These are phyloP conservation scores for Campylorhamphus procurvoides DNA, from an alignment of 2,113 vertebrate species.

Conservation along the genomic window DNA sequence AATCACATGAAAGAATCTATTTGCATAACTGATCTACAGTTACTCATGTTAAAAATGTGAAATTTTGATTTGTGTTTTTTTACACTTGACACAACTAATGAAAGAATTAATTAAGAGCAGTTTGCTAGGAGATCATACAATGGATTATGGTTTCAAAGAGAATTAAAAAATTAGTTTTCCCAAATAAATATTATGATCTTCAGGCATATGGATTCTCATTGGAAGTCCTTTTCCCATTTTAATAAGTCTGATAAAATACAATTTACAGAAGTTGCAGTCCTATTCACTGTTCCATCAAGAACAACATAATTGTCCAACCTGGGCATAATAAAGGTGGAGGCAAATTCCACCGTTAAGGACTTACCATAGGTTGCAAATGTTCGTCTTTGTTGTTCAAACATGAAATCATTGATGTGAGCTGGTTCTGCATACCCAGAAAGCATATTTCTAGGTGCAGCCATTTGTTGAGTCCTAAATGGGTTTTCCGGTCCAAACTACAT, in stretches of 20 bases:
- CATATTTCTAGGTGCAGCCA: conserved; percentile 98
- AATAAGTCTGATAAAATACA: not conserved
- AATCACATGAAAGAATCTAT: not conserved
- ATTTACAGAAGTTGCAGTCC: not conserved
- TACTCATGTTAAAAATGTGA: not conserved
- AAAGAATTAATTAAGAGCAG: not conserved
- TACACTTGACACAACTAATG: not conserved
- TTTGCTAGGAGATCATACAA: not conserved
- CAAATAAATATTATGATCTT: not conserved
- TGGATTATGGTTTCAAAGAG: not conserved
- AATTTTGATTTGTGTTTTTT: not conserved
- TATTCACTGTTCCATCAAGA: not conserved
- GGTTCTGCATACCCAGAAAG: conserved; percentile 96
- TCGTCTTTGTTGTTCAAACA: conserved; percentile 98
- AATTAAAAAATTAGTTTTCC: not conserved
- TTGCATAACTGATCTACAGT: not conserved
- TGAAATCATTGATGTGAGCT: conserved; percentile 97
- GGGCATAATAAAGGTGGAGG: not conserved
- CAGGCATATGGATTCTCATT: not conserved
- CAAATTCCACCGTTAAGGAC: not conserved
- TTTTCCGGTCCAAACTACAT: conserved; percentile 94
- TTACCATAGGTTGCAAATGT: conserved; percentile 96
- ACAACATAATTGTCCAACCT: not conserved
- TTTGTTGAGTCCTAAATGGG: conserved; percentile 93
- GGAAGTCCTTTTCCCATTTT: not conserved